Conservation (phyloP, 2,113 vertebrate species). For the Elgaria multicarinata region DNA sequence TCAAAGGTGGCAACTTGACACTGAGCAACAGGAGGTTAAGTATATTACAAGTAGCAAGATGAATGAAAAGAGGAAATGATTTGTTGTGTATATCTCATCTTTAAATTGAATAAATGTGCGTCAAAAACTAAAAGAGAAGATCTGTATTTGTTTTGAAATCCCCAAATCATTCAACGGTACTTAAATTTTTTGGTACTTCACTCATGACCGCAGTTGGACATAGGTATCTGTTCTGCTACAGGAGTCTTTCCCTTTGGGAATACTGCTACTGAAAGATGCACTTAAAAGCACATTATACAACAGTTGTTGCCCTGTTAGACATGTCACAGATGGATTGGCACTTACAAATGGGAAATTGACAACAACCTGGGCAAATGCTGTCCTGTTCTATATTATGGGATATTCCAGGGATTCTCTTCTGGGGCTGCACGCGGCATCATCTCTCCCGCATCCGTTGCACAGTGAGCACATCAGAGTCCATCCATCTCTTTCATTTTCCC, state of each 20-base stretch:
- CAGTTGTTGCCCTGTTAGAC: not conserved
- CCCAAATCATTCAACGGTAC: not conserved
- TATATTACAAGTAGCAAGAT: not conserved
- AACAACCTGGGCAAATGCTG: not conserved
- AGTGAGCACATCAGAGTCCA: slow-evolving; percentile 35
- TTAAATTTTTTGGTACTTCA: not conserved
- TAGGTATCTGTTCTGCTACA: not conserved
- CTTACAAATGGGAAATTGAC: not conserved
- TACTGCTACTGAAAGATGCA: not conserved
- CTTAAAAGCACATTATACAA: not conserved
- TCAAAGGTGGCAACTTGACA: not conserved
- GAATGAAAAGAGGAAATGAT: not conserved
- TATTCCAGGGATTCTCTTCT: slow-evolving; percentile 23
- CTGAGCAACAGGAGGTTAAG: not conserved
- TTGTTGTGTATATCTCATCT: not conserved
- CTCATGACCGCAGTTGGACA: not conserved
- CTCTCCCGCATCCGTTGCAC: slow-evolving; percentile 37
- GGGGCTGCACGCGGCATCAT: slow-evolving; percentile 7
- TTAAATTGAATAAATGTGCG: not conserved
- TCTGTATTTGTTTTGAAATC: not conserved
- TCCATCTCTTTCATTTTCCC: slow-evolving; percentile 62
- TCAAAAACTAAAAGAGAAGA: not conserved
- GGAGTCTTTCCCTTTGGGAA: not conserved
- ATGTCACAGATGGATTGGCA: not conserved
- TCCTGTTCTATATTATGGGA: slow-evolving; percentile 30